A percentile compares a stretch with the other conserved stretches of the same genome.
Evolutionary conservation across 2,113 vertebrate species (phyloP).

Genomic region (Hirundichthys speculiger): DNA sequence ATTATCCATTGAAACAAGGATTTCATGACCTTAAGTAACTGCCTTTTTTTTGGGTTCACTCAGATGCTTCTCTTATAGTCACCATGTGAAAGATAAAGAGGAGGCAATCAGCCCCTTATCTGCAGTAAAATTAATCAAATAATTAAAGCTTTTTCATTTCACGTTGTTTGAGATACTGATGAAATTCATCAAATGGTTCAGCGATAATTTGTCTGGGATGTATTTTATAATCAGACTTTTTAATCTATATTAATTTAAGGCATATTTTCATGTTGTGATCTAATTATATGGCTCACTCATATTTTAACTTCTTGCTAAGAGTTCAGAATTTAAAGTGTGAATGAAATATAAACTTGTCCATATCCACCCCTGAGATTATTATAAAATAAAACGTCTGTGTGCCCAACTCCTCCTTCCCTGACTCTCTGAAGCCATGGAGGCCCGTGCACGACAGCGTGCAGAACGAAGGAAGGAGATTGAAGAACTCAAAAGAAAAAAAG

Average conservation of each 20-base stretch:
- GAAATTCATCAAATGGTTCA: not conserved
- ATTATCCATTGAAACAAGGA: no score
- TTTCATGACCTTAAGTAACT: no score
- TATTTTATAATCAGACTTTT: not conserved
- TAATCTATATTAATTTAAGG: not conserved
- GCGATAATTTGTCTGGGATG: not conserved
- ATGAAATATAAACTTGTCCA: not conserved
- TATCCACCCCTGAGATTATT: not conserved
- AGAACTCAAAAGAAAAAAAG: conserved; percentile 84
- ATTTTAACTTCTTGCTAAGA: conserved; percentile 7
- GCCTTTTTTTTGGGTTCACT: no score
- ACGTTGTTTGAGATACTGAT: not conserved
- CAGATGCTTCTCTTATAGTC: no score
- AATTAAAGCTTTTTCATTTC: not conserved
- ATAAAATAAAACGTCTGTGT: not conserved
- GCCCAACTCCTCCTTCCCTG: no score
- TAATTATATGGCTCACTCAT: not conserved
- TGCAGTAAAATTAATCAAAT: not conserved
- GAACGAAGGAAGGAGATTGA: conserved; percentile 85
- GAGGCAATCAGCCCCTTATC: not conserved
- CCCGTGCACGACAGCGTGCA: conserved; percentile 84
- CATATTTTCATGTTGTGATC: not conserved
- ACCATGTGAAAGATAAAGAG: not conserved
- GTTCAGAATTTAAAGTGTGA: conserved; percentile 19
- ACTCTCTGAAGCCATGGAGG: conserved; percentile 90